Evolutionary conservation across 2,113 vertebrate species (phyloP), one percentile per base, ranked within the genome.

Genomic region (Chloropsis cyanopogon): DNA sequence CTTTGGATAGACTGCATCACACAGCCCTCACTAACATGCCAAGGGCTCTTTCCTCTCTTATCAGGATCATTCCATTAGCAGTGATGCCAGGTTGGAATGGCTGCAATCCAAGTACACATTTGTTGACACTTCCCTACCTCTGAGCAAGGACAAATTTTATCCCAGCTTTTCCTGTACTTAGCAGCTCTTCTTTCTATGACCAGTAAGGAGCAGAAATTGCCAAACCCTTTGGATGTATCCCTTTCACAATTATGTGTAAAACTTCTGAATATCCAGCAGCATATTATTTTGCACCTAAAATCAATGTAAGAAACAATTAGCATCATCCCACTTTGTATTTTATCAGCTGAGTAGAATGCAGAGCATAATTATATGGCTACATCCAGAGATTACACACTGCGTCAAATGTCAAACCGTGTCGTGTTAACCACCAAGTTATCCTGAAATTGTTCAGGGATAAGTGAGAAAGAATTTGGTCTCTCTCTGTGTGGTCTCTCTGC

Each of bases 401-500:
- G 1, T 86, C 94, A 94, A 91, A 89, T 88, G 94, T 93, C 95
- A 95, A 80, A 95, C 90, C 90, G 66, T 42, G 84, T 88, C 10
- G 7, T 53, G 49, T 92, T 97, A 96, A 95, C 84, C 61, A 77
- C 69, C 14, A 86, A 85, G 82, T 94, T 97, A 96, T 83, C 82
- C 92, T 94, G 96, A 96, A 97, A 96, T 77, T 91, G 88, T 96
- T 95, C 95, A 65, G 64, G 17, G 8, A 90, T 85, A 97, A 97
- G 64, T 41, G 72, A 97, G 95, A 97, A 98, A 93, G 95, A 97
- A 97, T 98, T 96, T 97, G 96, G 93, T 75, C 89, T 97, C 97
- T 98, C 97, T 97, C 97, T 98, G 98, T 98, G 98, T 98, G 98
- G 98, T 98, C 98, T 98, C 93, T 93, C 90, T 86, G 72, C 96